Conservation (phyloP, 2,113 vertebrate genomes). For the Australoheros scitulus region DNA sequence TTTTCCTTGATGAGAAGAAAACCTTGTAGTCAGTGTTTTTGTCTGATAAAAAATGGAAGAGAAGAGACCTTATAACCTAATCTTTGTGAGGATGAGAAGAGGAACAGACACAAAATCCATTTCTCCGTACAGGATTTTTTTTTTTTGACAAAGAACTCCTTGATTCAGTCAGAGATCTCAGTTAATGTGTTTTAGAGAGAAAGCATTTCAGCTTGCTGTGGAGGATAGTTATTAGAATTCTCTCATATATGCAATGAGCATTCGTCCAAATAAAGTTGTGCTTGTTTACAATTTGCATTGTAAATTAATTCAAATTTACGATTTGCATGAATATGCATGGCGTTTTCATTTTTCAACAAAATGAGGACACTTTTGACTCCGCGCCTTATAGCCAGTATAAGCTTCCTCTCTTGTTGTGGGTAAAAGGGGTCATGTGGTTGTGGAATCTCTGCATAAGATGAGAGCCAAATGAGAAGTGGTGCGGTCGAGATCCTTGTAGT, state of each 20-base stretch:
- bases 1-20: slow-evolving; percentile 31
- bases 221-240: slow-evolving; percentile 44
- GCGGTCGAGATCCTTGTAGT: slow-evolving; percentile 21
- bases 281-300: slow-evolving; percentile 66
- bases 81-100: slow-evolving; percentile 50
- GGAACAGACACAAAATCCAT: slow-evolving; percentile 32
- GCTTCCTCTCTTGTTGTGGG: slow-evolving; percentile 29
- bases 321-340: slow-evolving; percentile 60
- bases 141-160: slow-evolving; percentile 36
- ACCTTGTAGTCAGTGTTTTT: slow-evolving; percentile 29
- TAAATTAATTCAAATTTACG: slow-evolving; percentile 60
- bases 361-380: slow-evolving; percentile 48
- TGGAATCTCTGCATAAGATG: slow-evolving; percentile 48
- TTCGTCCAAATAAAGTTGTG: slow-evolving; percentile 43
- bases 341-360: slow-evolving; percentile 27
- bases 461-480: slow-evolving; percentile 57
- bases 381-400: slow-evolving; percentile 39
- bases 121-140: slow-evolving; percentile 37
- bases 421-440: slow-evolving; percentile 48
- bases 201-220: slow-evolving; percentile 21
- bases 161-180: slow-evolving; percentile 18
- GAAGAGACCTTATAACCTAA: slow-evolving; percentile 26
- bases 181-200: slow-evolving; percentile 41
- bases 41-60: slow-evolving; percentile 41
- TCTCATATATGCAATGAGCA: slow-evolving; percentile 49